Base-by-base conservation (phyloP, 2,888 invertebrate genomes). In the Scaeva pyrastri region DNA sequence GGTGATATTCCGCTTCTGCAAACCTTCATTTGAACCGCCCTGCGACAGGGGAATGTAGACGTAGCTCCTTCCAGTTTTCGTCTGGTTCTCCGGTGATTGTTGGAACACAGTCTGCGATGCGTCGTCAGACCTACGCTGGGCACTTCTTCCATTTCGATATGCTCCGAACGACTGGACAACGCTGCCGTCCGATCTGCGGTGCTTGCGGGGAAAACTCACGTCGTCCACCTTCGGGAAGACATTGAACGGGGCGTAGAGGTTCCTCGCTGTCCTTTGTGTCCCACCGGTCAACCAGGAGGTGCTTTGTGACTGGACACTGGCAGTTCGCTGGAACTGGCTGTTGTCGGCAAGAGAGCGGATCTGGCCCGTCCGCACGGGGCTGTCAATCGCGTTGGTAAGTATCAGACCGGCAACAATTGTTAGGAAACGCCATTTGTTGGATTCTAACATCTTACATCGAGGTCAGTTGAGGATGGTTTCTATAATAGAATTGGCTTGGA, bases 361-460 rank as follows among this genome's bases (percentile, higher is more conserved):
- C 56, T 83, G 83, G 16, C 72, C 68, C 23, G 87, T 78, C 66
- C 78, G 50, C 16, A 26, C 74, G 48, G 90, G 90, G 64, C 89
- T 89, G 73, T 91, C 90, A 89, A 89, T 90, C 72, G 90, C 89
- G 86, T 89, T 89, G 71, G 89, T 88, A 87, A 89, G 83, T 87
- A 90, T 88, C 75, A 91, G 88, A 88, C 90, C 90, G 89, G 90
- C 89, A 88, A 91, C 88, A 79, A 90, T 90, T 88, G 91, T 90
- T 81, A 91, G 88, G 81, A 91, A 89, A 88, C 89, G 90, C 91
- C 91, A 91, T 90, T 89, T 91, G 88, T 89, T 91, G 89, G 90
- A 88, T 89, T 91, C 92, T 91, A 92, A 91, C 93, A 93, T 93
- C 88, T 91, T 93, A 91, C 92, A 92, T 92, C 89, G 90, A 91